Conservation (phyloP, 1,140 invertebrate species). For the Mycetomoellerius zeteki region DNA sequence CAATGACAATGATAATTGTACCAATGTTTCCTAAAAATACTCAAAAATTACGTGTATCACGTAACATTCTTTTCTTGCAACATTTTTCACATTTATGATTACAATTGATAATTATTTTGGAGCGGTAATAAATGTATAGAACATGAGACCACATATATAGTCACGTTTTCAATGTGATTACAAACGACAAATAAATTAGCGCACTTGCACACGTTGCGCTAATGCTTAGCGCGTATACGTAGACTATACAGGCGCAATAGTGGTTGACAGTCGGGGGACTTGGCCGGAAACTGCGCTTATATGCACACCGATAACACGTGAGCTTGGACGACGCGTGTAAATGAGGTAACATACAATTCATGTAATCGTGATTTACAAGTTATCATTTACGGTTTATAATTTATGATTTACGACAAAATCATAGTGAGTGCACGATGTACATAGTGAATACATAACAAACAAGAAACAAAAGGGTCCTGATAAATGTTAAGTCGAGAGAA, state of each 20-base stretch:
- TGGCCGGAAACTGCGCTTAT: slow-evolving; percentile 81
- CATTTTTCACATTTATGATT: background rate
- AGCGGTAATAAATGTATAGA: background rate
- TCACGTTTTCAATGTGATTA: background rate
- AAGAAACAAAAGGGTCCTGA: background rate
- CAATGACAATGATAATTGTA: background rate
- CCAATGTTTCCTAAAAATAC: background rate
- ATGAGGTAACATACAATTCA: slow-evolving; percentile 25
- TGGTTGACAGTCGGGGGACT: slow-evolving; percentile 78
- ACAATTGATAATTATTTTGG: background rate
- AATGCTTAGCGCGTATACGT: background rate
- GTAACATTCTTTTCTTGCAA: background rate
- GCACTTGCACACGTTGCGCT: slow-evolving; percentile 9
- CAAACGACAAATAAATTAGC: slow-evolving; percentile 51
- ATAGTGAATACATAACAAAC: background rate
- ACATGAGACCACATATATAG: background rate
- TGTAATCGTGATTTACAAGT: slow-evolving; percentile 40
- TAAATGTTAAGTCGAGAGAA: background rate
- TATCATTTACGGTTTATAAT: slow-evolving; percentile 32
- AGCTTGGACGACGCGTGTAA: slow-evolving; percentile 63
- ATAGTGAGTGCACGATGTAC: background rate
- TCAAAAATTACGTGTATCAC: background rate
- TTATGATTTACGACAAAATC: slow-evolving; percentile 15
- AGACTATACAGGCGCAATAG: slow-evolving; percentile 67
- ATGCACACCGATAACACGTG: slow-evolving; percentile 71